Base-by-base conservation (phyloP, 2,797 vertebrate species). In the Heterohyrax brucei region DNA sequence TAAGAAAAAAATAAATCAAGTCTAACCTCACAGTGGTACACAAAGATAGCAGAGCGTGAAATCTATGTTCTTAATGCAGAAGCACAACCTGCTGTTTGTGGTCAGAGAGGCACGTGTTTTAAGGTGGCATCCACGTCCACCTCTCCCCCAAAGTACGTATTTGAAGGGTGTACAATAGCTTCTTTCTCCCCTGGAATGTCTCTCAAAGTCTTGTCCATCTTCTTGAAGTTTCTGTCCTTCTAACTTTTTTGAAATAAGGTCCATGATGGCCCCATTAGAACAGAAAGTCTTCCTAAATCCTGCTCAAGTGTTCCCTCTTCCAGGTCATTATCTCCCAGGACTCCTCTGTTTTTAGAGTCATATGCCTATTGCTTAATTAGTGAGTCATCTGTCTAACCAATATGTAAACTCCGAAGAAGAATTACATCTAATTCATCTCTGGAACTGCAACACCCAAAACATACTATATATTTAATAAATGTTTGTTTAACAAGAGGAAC, bases 1-100 rank as follows among this genome's bases (percentile, higher is more conserved):
- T 87, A 95, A 19, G 19, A 33, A 39, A 62, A 78, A 72, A 14
- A 75, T 87, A 88, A 96, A 78, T 96, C 70, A 92, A 66, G 24
- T 89, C 28, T 46, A 84, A 48, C 19, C 44, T 88, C 62, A 91
- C 50, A 64, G 10, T n/a, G 64, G 50, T 24, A 21, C 24, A n/a
- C 9, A 50, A 56, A 93, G 46, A 70, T 30, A 46, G 80, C 44
- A 21, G 19, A 78, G 13, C 28, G 4, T 77, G 76, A 79, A 93
- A 82, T 61, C 77, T 24, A 5, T 6, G 21, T 44, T 86, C 78
- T 83, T 87, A 61, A 44, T n/a, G 22, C 48, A 30, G 14, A 19
- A 50, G 14, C 28, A 21, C 70, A 7, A 2, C 68, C 62, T 68
- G 14, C 19, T 88, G 4, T 64, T 85, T 24, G 81, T 77, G 3